Evolutionary conservation across 2,888 invertebrate species (phyloP).

Genomic region (Leucozona laternaria): DNA sequence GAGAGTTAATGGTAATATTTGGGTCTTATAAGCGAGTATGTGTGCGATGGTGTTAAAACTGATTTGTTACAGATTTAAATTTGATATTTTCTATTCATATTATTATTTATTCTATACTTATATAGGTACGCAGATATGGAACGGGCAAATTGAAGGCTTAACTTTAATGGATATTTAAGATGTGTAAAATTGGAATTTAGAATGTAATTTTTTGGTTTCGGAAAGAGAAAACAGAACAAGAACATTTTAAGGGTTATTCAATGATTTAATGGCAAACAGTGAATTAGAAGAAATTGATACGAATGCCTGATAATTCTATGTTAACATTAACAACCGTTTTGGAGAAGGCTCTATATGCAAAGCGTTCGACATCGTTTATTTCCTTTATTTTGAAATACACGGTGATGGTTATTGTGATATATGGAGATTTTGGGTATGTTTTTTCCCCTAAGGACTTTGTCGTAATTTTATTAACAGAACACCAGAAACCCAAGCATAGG

Average conservation of each 20-base stretch:
- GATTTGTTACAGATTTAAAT: conserved; percentile 17
- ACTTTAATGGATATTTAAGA: conserved; percentile 23
- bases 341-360: not conserved
- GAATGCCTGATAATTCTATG: not conserved
- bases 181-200: conserved; percentile 16
- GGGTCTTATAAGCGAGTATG: not conserved
- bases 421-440: not conserved
- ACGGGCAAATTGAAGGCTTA: conserved; percentile 5
- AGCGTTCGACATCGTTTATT: not conserved
- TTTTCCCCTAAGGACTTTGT: not conserved
- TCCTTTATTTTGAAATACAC: not conserved
- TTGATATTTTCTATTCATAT: not conserved
- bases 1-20: conserved; percentile 3
- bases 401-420: not conserved
- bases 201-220: not conserved
- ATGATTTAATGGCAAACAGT: not conserved
- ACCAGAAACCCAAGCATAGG: not conserved
- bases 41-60: not conserved
- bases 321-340: not conserved
- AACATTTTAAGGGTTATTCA: not conserved
- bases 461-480: not conserved
- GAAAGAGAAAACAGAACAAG: not conserved
- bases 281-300: conserved; percentile 1
- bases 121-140: no score
- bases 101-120: not conserved